Conservation (phyloP, 2,797 vertebrate species). For the Channa striata region DNA sequence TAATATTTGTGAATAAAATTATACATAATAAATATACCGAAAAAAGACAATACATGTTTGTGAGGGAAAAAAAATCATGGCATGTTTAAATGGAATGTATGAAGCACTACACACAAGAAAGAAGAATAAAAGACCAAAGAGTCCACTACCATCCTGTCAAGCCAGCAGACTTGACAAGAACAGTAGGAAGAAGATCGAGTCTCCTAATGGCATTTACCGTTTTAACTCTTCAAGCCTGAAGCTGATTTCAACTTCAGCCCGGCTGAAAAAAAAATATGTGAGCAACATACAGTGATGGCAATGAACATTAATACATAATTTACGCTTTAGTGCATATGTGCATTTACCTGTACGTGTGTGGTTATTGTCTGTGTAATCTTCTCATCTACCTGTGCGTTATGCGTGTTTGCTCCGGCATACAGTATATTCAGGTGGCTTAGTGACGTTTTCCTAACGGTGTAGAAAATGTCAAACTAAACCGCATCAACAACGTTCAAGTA, state of each 20-base stretch:
- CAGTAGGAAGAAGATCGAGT: constrained; percentile 15
- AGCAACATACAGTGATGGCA: constrained; percentile 37
- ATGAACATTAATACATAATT: constrained; percentile 65
- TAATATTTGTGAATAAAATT: constrained; percentile 80
- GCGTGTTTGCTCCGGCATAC: constrained; percentile 34
- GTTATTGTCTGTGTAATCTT: constrained; percentile 20
- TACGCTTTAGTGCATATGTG: constrained; percentile 69
- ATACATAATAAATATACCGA: constrained; percentile 84
- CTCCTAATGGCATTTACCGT: constrained; percentile 61
- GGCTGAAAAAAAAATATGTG: constrained; percentile 37
- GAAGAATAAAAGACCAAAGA: constrained; percentile 40
- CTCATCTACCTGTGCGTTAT: constrained; percentile 30
- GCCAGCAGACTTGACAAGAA: constrained; percentile 11
- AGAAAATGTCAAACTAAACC: constrained; percentile 54
- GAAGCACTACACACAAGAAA: constrained; percentile 60
- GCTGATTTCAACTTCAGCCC: constrained; percentile 30
- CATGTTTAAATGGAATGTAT: constrained; percentile 84
- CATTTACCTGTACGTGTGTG: constrained; percentile 41
- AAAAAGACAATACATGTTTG: constrained; percentile 68
- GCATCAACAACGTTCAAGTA: constrained; percentile 65
- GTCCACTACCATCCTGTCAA: constrained; percentile 9
- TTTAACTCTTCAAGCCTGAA: constrained; percentile 36
- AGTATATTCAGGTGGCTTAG: constrained; percentile 41
- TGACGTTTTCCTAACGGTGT: constrained; percentile 63
- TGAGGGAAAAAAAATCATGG: constrained; percentile 56